These are phyloP conservation scores for Tolmerus cingulatus DNA, from an alignment of 2,888 invertebrate species.

Conservation along the genomic window DNA sequence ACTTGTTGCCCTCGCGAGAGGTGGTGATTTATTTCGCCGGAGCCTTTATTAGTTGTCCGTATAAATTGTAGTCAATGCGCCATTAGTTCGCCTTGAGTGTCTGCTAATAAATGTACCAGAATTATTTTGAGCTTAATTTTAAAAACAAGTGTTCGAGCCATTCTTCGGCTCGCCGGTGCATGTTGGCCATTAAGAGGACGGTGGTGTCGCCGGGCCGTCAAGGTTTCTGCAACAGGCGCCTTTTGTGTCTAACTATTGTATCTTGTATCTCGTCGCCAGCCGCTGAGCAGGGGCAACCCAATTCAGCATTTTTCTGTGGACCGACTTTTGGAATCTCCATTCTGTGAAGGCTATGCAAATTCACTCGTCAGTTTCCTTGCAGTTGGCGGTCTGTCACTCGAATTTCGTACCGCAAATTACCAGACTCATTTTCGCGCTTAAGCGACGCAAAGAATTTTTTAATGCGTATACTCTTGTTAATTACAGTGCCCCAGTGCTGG, in stretches of 20 bases:
- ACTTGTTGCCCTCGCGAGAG: slow-evolving; percentile 7
- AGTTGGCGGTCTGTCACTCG: background rate
- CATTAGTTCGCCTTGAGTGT: slow-evolving; percentile 33
- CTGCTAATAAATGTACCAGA: slow-evolving; percentile 29
- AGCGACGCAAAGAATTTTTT: background rate
- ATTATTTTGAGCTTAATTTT: slow-evolving; percentile 36
- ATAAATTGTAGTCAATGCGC: slow-evolving; percentile 35
- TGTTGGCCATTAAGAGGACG: slow-evolving; percentile 29
- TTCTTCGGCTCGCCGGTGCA: background rate
- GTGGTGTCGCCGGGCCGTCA: background rate
- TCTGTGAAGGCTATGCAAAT: background rate
- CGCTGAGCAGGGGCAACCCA: background rate
- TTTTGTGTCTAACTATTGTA: background rate
- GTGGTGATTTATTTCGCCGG: slow-evolving; percentile 36
- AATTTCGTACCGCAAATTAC: background rate
- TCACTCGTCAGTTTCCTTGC: background rate
- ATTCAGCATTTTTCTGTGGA: background rate
- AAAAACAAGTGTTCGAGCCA: slow-evolving; percentile 26
- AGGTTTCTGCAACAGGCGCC: slow-evolving; percentile 12
- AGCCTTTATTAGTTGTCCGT: slow-evolving; percentile 39
- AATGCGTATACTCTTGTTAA: background rate
- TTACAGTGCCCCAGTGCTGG: background rate
- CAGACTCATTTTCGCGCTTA: background rate
- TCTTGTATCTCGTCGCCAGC: background rate
- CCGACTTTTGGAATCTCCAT: background rate